Evolutionary conservation across 2,797 vertebrate species (phyloP), one percentile per base, ranked within the genome.

Genomic region (Helostoma temminkii): DNA sequence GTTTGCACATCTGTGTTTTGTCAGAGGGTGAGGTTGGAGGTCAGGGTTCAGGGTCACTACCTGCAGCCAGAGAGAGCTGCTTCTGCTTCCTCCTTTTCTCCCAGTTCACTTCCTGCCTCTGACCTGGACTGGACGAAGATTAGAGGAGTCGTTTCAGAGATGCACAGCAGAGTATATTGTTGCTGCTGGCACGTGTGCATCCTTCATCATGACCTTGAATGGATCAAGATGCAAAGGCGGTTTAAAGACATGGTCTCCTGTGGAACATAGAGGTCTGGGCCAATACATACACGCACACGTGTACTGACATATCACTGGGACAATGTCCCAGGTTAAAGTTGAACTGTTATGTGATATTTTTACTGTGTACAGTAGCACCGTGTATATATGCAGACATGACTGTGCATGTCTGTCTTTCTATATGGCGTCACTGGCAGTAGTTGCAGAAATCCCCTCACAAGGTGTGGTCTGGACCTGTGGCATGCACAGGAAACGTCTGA

Each of bases 11-110:
- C 87, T 92, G 91, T 87, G 90, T 89, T 90, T 87, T 91, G 85
- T 91, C 88, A 79, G 74, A 78, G 81, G 56, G 43, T 48, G 65
- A 71, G 83, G 92, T 92, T 77, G 80, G 55, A 83, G 90, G 90
- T 92, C 87, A 84, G 82, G 83, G 88, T 81, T 91, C 84, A 80
- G 84, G 90, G 88, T 92, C 85, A 85, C 78, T 94, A 92, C 90
- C 93, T 93, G 90, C 68, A 90, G 90, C 88, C 87, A 81, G 67
- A 76, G 82, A 87, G 87, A 57, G 80, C 82, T 78, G 88, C 88
- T 88, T 88, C 92, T 91, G 92, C 93, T 94, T 94, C 93, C 93
- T 91, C 83, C 88, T 88, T 90, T 90, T 88, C 90, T 91, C 81
- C 86, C 73, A 26, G 82, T 88, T 85, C 76, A 75, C 93, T 93